Percentiles rank a stretch among this genome's conserved stretches.
phyloP scores from a whole-genome alignment of 2,113 vertebrate species.

The Strigops habroptila region DNA sequence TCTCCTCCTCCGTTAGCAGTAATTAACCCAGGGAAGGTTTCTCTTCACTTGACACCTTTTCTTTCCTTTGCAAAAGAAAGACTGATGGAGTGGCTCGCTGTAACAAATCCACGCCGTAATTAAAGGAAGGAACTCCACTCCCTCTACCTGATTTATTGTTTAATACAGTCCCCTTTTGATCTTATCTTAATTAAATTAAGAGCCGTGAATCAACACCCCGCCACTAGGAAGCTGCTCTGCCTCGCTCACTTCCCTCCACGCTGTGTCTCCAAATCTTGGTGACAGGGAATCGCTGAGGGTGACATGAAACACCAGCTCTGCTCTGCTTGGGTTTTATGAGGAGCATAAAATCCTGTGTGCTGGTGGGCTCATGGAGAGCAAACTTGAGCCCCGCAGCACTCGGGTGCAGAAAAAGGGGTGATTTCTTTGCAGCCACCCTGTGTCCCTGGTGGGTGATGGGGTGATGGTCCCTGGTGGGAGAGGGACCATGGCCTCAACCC shows the following conservation, averaged over 20 bases:
- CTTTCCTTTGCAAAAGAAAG: background rate
- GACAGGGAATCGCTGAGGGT: fast-evolving
- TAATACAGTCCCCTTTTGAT: conserved; percentile 36
- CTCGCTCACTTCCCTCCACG: background rate
- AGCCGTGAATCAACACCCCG: background rate
- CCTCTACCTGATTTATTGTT: conserved; percentile 38
- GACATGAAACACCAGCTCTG: background rate
- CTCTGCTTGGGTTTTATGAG: background rate
- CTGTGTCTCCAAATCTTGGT: too few species aligned
- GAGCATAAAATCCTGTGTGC: background rate
- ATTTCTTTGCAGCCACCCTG: background rate
- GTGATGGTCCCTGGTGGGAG: too few species aligned
- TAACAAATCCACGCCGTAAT: conserved; percentile 3
- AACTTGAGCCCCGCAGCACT: fast-evolving
- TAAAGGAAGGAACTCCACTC: conserved; percentile 29
- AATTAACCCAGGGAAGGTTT: background rate
- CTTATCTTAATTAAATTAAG: conserved; percentile 17
- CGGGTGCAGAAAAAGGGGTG: background rate
- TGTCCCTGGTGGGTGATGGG: background rate
- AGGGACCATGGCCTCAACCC: background rate
- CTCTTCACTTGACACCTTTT: background rate
- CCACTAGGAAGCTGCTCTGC: background rate
- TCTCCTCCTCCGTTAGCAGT: background rate
- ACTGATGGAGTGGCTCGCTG: background rate
- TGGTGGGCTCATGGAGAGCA: fast-evolving